Percentiles rank a stretch among this genome's conserved stretches.
Evolutionary conservation across 2,888 invertebrate genomes (phyloP).

Genomic region (Hololepta plana): DNA sequence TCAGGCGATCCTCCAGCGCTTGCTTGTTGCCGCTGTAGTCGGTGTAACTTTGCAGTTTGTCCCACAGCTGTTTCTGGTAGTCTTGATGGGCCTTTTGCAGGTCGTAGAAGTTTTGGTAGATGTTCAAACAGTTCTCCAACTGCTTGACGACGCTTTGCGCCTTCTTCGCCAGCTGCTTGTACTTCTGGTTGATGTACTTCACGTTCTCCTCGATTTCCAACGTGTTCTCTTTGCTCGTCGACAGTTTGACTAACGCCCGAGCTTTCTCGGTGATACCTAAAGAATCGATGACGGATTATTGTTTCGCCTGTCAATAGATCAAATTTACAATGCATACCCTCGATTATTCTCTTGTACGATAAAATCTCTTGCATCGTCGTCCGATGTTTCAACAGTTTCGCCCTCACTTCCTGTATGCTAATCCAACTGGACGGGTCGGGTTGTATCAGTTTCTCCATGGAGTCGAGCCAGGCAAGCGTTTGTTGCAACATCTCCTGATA

Average conservation of each 20-base stretch:
- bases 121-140: conserved; percentile 58
- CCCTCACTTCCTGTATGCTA: conserved; percentile 68
- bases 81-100: conserved; percentile 75
- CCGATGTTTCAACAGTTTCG: conserved; percentile 71
- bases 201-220: conserved; percentile 51
- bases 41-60: conserved; percentile 61
- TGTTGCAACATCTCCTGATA: conserved; percentile 76
- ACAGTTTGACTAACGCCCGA: conserved; percentile 43
- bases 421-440: conserved; percentile 55
- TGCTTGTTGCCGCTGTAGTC: conserved; percentile 80
- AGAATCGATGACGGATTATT: conserved; percentile 6
- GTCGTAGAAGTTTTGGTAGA: conserved; percentile 74
- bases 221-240: conserved; percentile 35
- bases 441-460: conserved; percentile 61
- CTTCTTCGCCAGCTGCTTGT: conserved; percentile 49
- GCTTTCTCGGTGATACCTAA: conserved; percentile 70
- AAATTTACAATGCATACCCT: conserved; percentile 31
- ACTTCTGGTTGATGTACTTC: conserved; percentile 55
- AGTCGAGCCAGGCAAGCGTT: conserved; percentile 69
- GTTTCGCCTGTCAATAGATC: neutral
- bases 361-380: conserved; percentile 75
- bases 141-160: conserved; percentile 50
- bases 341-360: conserved; percentile 79
- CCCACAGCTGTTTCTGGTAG: conserved; percentile 81
- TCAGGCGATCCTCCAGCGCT: conserved; percentile 62